Evolutionary conservation across 1,140 invertebrate species (phyloP), one percentile per base, ranked within the genome.

Genomic region (Oreohelix idahoensis): DNA sequence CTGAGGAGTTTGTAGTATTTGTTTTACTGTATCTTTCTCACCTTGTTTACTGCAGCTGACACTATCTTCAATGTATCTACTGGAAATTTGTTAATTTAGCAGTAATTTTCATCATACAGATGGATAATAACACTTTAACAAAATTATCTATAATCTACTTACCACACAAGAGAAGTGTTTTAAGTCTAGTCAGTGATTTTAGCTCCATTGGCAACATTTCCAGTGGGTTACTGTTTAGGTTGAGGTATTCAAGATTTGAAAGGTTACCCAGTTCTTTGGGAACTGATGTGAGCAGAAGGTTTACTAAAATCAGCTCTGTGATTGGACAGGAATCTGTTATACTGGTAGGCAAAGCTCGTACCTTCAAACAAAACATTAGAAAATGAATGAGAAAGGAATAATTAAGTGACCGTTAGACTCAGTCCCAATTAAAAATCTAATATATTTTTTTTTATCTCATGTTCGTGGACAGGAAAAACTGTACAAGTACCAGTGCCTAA

Each of bases 171-270:
- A 82, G 83, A 1, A 90, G 85, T 13, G 79, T 73, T 70, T 84
- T 88, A 13, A 90, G 84, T 49, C 87, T 88, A 38, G 66, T 80
- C 29, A 90, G 80, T 13, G 84, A 66, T n/a, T 74, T 70, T 15
- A 90, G 73, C 49, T 84, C 81, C 23, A 87, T 85, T 69, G 89
- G 89, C 42, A 90, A 63, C 36, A 58, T 63, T 29, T 81, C 84
- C 23, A 90, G 79, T 11, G 86, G 85, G 53, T 90, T 90, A 81
- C 85, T 84, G 78, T 87, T 86, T 39, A 90, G 75, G 42, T 88
- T 81, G 17, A 90, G 75, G 20, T 84, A 71, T 58, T 83, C n/a
- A 17, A 90, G 81, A 39, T 87, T 76, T 17, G 70, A 45, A 29
- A 90, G 63, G 42, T 84, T 71, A 42, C 88, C 78, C 15, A 90